Conservation (phyloP, 2,113 vertebrate genomes). For the Podarcis muralis region DNA sequence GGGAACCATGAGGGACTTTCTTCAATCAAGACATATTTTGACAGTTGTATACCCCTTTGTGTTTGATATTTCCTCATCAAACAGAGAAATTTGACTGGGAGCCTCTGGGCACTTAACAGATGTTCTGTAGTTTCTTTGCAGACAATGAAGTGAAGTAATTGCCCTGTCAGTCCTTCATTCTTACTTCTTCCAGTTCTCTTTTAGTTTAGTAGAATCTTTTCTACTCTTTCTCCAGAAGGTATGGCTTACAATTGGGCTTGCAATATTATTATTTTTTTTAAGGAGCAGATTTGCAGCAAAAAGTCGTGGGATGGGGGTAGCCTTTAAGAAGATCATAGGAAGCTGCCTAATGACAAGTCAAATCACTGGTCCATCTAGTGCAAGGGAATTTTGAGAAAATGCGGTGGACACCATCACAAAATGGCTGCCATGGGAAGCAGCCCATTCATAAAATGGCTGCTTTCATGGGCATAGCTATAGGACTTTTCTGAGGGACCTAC, state of each 20-base stretch:
- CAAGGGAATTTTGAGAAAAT: too few species aligned
- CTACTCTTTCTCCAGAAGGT: not conserved
- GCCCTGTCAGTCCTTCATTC: conserved; percentile 5
- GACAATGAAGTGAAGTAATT: conserved; percentile 8
- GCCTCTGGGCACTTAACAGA: not conserved
- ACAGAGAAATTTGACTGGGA: not conserved
- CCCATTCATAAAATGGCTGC: too few species aligned
- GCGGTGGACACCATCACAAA: too few species aligned
- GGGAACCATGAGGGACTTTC: not conserved
- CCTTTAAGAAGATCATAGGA: not conserved
- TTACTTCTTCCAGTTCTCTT: not conserved
- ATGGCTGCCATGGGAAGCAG: too few species aligned
- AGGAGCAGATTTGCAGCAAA: not conserved
- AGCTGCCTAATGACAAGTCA: not conserved
- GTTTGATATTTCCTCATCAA: conserved; percentile 1
- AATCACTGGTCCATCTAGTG: not conserved
- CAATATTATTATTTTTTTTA: not conserved
- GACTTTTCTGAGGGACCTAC: too few species aligned
- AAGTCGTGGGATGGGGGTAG: not conserved
- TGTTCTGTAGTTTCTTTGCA: not conserved
- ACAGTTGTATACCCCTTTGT: not conserved
- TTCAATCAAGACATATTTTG: not conserved
- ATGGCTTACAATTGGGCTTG: not conserved
- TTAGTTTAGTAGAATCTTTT: not conserved
- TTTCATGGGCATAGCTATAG: too few species aligned